Base-by-base conservation (phyloP, 1,140 invertebrate genomes). In the Heliconius melpomene region DNA sequence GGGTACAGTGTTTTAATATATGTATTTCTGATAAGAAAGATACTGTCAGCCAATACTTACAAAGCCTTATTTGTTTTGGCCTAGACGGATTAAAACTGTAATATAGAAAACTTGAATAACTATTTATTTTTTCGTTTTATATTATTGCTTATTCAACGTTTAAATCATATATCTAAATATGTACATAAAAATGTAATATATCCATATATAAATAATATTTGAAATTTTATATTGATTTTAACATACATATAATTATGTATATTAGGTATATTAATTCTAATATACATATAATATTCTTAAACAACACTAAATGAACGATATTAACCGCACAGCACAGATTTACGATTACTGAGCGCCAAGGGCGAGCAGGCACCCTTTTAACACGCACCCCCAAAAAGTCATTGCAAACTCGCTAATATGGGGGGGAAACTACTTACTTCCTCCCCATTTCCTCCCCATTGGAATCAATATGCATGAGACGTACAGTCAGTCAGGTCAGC, bases 391-490 rank as follows among this genome's bases (percentile, higher is more conserved):
- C 16, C 60, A 66, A 66, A 66, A 66, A 66, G 60, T 66, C 26
- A 66, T 29, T 66, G 60, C 8, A 74, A 79, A 38, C 72, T 79
- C 46, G 11, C 23, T 23, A 74, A 78, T 26, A 46, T 40, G 29
- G 38, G 71, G 29, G 38, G 71, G 20, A 70, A 74, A 66, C 54
- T 78, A 72, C 32, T 78, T 72, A 57, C 29, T 20, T 36, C 54
- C 36, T 60, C 72, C 72, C 74, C 72, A 73, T 74, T 74, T 32
- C 32, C 32, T 32, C 32, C 32, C 32, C 32, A 50, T 26, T 81
- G 74, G 38, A 86, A 86, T 90, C 85, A 86, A 87, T 89, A 90
- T 87, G 86, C 87, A 85, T 85, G 84, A 76, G 83, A 78, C 83
- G 80, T 79, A n/a, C 57, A 29, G 72, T 83, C 83, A 72, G 79